phyloP scores from a whole-genome alignment of 2,797 vertebrate genomes.

The Tangara arthus region DNA sequence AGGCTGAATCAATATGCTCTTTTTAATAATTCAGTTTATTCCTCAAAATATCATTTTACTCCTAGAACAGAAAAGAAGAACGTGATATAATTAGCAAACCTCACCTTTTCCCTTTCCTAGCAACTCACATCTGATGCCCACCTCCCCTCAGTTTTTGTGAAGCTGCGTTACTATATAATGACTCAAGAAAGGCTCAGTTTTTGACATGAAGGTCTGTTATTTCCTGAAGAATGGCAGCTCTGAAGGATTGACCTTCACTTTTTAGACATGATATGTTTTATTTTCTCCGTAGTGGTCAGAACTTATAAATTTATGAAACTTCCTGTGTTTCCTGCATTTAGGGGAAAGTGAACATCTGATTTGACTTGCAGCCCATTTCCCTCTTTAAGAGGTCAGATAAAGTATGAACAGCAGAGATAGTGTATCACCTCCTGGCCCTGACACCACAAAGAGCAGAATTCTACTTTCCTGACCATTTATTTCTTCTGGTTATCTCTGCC shows the following conservation, averaged over 20 bases:
- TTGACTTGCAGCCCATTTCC: not conserved
- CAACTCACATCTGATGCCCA: not conserved
- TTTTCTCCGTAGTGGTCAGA: not conserved
- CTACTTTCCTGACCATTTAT: not conserved
- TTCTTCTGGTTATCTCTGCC: not conserved
- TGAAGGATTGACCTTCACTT: not conserved
- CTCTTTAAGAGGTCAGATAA: not conserved
- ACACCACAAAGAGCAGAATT: not conserved
- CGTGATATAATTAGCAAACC: not conserved
- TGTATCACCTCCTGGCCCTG: not conserved
- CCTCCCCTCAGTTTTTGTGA: not conserved
- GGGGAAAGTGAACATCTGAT: not conserved
- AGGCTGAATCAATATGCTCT: slow-evolving; percentile 4
- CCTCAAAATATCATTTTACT: slow-evolving; percentile 18
- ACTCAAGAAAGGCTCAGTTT: not conserved
- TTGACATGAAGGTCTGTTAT: not conserved
- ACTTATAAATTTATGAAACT: not conserved
- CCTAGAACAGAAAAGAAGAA: slow-evolving; percentile 47
- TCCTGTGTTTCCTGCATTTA: not conserved
- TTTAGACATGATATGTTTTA: not conserved
- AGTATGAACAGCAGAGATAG: not conserved
- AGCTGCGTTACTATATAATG: not conserved
- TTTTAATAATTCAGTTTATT: slow-evolving; percentile 60
- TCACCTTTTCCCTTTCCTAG: not conserved
- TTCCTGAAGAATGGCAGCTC: not conserved